Conservation (phyloP, 2,113 vertebrate species). For the Ancistrus triradiatus region DNA sequence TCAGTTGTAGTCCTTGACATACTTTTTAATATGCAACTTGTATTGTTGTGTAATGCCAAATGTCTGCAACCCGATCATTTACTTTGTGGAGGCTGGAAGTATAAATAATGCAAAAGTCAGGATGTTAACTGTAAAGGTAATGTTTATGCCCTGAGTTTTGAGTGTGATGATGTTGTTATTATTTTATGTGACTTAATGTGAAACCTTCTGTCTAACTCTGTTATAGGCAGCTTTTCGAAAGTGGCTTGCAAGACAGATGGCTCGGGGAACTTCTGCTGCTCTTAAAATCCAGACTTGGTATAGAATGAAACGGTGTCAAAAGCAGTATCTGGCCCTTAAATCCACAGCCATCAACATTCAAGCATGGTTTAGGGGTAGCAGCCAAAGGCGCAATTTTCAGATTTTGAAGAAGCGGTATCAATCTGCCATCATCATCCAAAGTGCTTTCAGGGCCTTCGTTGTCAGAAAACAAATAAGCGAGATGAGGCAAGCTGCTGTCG, state of each 20-base stretch:
- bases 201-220: slow-evolving; percentile 31
- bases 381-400: slow-evolving; percentile 49
- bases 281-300: slow-evolving; percentile 83
- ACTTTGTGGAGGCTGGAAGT: no score
- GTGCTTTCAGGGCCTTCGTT: slow-evolving; percentile 68
- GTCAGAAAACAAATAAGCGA: slow-evolving; percentile 55
- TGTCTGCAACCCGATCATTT: no score
- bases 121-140: no score
- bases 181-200: no score
- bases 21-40: no score
- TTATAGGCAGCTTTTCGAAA: slow-evolving; percentile 74
- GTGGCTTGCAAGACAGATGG: slow-evolving; percentile 61
- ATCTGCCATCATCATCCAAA: slow-evolving; percentile 76
- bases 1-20: slow-evolving; percentile 55
- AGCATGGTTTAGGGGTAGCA: slow-evolving; percentile 70
- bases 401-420: slow-evolving; percentile 52
- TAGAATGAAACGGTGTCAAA: slow-evolving; percentile 49
- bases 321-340: slow-evolving; percentile 54
- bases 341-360: slow-evolving; percentile 69
- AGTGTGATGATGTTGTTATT: neutral
- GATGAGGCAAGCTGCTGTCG: slow-evolving; percentile 55
- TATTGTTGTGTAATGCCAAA: neutral
- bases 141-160: no score
- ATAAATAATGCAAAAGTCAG: no score
- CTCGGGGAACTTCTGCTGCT: slow-evolving; percentile 59